Evolutionary conservation across 2,797 vertebrate species (phyloP), one percentile per base, ranked within the genome.

Genomic region (Pseudopleuronectes americanus): DNA sequence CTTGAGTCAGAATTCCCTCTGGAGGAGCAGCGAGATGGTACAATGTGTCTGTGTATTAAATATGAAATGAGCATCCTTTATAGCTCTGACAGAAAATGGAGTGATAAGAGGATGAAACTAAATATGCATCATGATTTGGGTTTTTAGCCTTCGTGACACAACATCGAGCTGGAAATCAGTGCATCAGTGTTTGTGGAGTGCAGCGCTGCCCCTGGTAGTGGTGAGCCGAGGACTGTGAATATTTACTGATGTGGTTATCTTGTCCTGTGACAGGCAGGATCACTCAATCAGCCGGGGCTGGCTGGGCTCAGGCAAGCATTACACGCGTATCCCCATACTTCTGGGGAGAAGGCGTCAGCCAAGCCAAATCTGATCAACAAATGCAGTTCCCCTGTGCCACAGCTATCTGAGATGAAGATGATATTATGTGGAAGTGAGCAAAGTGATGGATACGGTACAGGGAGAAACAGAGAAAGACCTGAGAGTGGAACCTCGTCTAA

Each of bases 171-270:
- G 58, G 43, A 78, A 71, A 68, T 88, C 87, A 92, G 89, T 91
- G 92, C 92, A 85, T 92, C 14, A 21, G 87, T 89, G 93, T 86
- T 90, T 55, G 87, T 77, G 63, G 80, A 90, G 64, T 31, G 70
- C 55, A 61, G 64, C 48, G 48, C 71, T 60, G 58, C 65, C 71
- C 24, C 93, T 83, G 71, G 90, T 94, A 90, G 92, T 92, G 92
- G 93, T 90, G 92, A 92, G 93, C 86, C 92, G 95, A 92, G 92
- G 92, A 93, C 95, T 85, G 91, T 91, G 93, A 94, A 95, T 96
- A 96, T 97, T 96, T 97, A 96, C 96, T 95, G 96, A 97, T 96
- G 95, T 93, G 92, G 95, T 97, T 98, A 97, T 97, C 97, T 97
- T 96, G 95, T 96, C 95, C 94, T 93, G 92, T 96, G 96, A 97